A percentile compares a stretch with the other conserved stretches of the same genome.
Evolutionary conservation across 1,140 invertebrate genomes (phyloP).

Genomic region (Metopolophium dirhodum): DNA sequence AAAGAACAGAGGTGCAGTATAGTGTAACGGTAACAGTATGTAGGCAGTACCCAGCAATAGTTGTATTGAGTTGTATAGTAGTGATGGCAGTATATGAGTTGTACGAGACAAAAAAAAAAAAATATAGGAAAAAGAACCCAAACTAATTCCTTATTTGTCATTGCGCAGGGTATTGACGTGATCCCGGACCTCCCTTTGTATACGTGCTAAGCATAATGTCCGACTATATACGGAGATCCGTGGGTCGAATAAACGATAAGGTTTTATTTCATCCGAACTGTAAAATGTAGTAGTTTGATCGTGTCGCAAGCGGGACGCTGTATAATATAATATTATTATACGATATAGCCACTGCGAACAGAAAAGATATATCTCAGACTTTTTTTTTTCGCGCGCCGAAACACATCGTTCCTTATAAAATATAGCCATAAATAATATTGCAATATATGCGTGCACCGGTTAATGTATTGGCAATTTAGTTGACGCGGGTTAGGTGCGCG

Average conservation of each 20-base stretch:
- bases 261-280: conserved; percentile 1
- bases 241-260: conserved; percentile 56
- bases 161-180: conserved; percentile 29
- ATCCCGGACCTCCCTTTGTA: neutral
- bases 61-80: too few relatives aligned
- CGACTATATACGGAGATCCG: neutral
- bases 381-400: neutral
- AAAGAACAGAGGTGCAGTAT: neutral
- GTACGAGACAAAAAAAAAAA: conserved; percentile 32
- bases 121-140: conserved; percentile 53
- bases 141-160: conserved; percentile 55
- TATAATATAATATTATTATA: conserved; percentile 8
- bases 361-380: neutral
- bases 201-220: conserved; percentile 40
- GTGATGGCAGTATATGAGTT: neutral
- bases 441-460: too few relatives aligned
- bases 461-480: neutral
- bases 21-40: too few relatives aligned
- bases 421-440: neutral
- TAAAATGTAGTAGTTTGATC: conserved; percentile 39
- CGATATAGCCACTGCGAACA: neutral
- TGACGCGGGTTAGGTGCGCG: neutral
- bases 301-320: neutral
- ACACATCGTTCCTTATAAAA: neutral
- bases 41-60: too few relatives aligned